Evolutionary conservation across 2,888 invertebrate genomes (phyloP).

Genomic region (Ophion obscuratus): DNA sequence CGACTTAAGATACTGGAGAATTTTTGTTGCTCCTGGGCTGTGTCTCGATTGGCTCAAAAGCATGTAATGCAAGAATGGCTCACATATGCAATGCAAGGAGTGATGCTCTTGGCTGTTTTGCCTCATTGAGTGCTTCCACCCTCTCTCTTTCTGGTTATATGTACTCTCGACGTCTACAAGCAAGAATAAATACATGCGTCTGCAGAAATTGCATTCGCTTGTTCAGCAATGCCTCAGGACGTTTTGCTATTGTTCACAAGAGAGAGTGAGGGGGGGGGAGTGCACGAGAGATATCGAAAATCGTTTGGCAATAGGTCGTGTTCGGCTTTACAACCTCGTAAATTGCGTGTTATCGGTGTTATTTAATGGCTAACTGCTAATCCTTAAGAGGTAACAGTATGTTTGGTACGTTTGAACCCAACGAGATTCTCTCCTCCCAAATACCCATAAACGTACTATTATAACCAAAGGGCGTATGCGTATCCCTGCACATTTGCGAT

Average conservation of each 20-base stretch:
- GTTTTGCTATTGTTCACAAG: constrained; percentile 24
- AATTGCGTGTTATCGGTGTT: constrained; percentile 69
- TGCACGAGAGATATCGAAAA: constrained; percentile 56
- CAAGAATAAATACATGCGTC: constrained; percentile 31
- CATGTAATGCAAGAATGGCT: constrained; percentile 37
- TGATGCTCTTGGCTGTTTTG: constrained; percentile 23
- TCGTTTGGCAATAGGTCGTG: constrained; percentile 65
- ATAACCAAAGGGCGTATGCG: constrained; percentile 7
- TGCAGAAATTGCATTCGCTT: constrained; percentile 20
- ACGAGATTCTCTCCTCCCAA: constrained; percentile 36
- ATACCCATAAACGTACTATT: constrained; percentile 36
- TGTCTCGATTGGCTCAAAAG: constrained; percentile 12
- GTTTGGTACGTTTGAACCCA: constrained; percentile 16
- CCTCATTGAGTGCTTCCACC: not conserved
- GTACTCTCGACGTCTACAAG: constrained; percentile 14
- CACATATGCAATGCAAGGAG: constrained; percentile 20
- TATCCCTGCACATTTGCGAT: constrained; percentile 7
- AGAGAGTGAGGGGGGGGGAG: constrained; percentile 5
- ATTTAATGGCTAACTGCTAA: constrained; percentile 70
- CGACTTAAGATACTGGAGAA: constrained; percentile 14
- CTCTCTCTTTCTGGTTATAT: constrained; percentile 15
- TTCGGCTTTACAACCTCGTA: constrained; percentile 67
- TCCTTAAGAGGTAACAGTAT: constrained; percentile 62
- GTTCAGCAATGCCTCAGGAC: constrained; percentile 28
- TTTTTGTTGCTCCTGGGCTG: constrained; percentile 6